Conservation (phyloP, 53 echinoderm and acorn worm species). For the Patiria pectinifera region DNA sequence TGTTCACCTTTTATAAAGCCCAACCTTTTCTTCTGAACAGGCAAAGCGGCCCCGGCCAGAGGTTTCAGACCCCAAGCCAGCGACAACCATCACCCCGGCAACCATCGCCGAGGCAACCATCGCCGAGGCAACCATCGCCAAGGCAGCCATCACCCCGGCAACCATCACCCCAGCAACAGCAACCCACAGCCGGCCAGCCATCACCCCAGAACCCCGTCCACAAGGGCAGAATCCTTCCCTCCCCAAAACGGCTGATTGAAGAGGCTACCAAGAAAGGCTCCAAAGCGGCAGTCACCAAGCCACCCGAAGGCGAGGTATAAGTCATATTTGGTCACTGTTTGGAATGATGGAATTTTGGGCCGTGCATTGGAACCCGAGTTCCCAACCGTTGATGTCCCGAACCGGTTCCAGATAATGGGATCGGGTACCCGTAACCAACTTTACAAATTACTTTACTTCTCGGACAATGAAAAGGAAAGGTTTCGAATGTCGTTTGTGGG, state of each 20-base stretch:
- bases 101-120: constrained; percentile 26
- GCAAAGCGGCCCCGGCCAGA: neutral
- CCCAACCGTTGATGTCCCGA: too few species aligned
- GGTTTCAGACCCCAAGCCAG: neutral
- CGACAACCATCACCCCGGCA: constrained; percentile 29
- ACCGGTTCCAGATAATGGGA: too few species aligned
- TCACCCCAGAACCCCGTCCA: constrained; percentile 74
- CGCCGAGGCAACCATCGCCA: constrained; percentile 25
- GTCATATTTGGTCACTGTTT: neutral
- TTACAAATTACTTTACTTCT: too few species aligned
- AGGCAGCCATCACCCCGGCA: constrained; percentile 14
- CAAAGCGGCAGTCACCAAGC: neutral
- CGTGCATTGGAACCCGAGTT: too few species aligned
- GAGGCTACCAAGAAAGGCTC: constrained; percentile 45
- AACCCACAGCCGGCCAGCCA: constrained; percentile 14
- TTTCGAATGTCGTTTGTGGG: too few species aligned
- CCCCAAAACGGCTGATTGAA: constrained; percentile 62
- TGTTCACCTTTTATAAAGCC: too few species aligned
- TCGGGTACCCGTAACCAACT: too few species aligned
- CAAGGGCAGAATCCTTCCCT: constrained; percentile 66
- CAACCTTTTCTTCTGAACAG: too few species aligned
- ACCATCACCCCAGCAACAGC: neutral
- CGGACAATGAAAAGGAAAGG: too few species aligned
- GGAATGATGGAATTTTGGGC: too few species aligned
- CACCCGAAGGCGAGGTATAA: neutral